Conservation (phyloP, 2,797 vertebrate species). For the Leptatherina wallacei region DNA sequence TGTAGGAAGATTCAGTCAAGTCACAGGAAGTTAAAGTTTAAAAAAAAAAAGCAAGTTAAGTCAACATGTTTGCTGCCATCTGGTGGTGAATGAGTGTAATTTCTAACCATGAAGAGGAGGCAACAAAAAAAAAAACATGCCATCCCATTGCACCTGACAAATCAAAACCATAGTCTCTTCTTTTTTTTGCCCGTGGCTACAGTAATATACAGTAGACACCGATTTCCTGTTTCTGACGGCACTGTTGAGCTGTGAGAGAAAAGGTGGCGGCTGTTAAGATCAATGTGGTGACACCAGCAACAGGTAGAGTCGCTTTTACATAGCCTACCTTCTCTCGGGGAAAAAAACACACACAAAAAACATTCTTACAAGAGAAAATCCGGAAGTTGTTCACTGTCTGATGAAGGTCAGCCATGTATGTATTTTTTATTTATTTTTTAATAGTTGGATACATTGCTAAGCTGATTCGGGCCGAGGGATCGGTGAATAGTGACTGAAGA, state of each 20-base stretch:
- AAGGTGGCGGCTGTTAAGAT: slow-evolving; percentile 19
- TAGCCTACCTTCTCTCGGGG: slow-evolving; percentile 52
- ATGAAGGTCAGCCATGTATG: slow-evolving; percentile 27
- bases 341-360: slow-evolving; percentile 10
- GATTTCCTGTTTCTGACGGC: not conserved
- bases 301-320: slow-evolving; percentile 78
- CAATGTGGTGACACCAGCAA: slow-evolving; percentile 62
- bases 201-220: not conserved
- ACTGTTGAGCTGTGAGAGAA: slow-evolving; percentile 1
- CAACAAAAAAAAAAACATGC: slow-evolving; percentile 9
- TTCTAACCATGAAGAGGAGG: slow-evolving; percentile 28
- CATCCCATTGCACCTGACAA: slow-evolving; percentile 60
- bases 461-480: slow-evolving; percentile 20
- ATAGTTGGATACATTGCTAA: slow-evolving; percentile 25
- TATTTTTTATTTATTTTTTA: slow-evolving; percentile 20
- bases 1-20: slow-evolving; percentile 38
- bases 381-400: slow-evolving; percentile 60
- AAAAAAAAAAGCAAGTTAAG: not conserved
- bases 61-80: slow-evolving; percentile 56
- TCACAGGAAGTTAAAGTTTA: not conserved
- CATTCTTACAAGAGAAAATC: slow-evolving; percentile 42
- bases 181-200: not conserved
- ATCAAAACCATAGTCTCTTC: slow-evolving; percentile 5
- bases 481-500: slow-evolving; percentile 19
- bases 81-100: slow-evolving; percentile 25